phyloP scores from a whole-genome alignment of 23 tunicate genomes.

The Ciona savignyi region DNA sequence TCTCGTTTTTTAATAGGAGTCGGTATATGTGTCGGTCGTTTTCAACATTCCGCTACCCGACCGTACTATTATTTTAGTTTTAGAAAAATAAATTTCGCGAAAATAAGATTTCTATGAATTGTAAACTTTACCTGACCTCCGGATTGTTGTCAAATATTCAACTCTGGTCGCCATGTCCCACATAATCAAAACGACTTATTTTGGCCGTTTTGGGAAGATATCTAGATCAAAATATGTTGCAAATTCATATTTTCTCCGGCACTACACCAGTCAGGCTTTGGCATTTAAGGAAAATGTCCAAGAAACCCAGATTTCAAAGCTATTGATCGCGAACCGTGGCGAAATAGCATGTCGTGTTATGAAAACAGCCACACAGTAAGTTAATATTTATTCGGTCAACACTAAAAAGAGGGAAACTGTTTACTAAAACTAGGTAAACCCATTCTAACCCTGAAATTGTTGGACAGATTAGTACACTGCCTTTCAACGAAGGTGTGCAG shows the following conservation, averaged over 20 bases:
- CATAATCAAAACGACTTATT: neutral
- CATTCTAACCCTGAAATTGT: neutral
- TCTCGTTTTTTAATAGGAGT: too few relatives aligned
- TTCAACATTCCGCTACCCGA: too few relatives aligned
- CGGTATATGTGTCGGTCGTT: too few relatives aligned
- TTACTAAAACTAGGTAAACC: neutral
- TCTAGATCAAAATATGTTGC: neutral
- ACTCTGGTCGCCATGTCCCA: too few relatives aligned
- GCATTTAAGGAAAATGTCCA: neutral
- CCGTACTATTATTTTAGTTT: too few relatives aligned
- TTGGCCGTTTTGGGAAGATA: neutral
- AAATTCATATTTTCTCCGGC: neutral
- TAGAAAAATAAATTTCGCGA: too few relatives aligned
- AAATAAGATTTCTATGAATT: too few relatives aligned
- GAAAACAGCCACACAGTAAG: conserved; percentile 81
- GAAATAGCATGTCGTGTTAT: conserved; percentile 98
- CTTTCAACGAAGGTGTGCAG: neutral
- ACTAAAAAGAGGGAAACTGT: neutral
- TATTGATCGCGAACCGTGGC: conserved; percentile 92
- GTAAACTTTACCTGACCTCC: too few relatives aligned
- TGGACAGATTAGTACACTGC: neutral
- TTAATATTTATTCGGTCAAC: conserved; percentile 3
- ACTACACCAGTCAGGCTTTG: neutral
- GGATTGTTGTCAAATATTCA: too few relatives aligned
- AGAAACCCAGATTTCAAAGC: conserved; percentile 17